phyloP scores from a whole-genome alignment of 1,140 invertebrate species.

The Drosophila elegans region DNA sequence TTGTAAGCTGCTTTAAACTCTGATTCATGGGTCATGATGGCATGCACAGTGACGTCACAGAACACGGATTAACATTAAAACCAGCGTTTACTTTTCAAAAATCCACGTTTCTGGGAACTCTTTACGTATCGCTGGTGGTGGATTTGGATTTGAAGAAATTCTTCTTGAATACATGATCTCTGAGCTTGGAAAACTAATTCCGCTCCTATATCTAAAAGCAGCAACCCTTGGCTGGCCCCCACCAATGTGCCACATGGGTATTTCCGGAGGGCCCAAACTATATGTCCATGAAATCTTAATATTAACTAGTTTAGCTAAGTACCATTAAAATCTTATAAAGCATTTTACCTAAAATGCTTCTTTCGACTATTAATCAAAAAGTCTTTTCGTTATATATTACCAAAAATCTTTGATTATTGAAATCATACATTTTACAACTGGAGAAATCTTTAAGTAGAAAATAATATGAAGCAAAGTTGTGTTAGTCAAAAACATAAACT shows the following conservation, averaged over 20 bases:
- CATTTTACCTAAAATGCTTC: no score
- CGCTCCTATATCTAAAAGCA: no score
- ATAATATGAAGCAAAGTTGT: not conserved
- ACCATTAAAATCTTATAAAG: no score
- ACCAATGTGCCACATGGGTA: not conserved
- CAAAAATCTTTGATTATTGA: no score
- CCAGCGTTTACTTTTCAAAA: constrained; percentile 27
- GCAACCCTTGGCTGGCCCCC: not conserved
- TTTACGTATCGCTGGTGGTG: constrained; percentile 37
- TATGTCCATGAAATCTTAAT: no score
- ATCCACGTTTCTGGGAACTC: constrained; percentile 68
- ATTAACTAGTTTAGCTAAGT: not conserved
- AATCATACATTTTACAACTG: not conserved
- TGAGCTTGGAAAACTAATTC: no score
- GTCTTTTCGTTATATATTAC: no score
- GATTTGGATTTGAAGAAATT: not conserved
- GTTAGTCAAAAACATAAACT: constrained; percentile 29
- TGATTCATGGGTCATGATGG: not conserved
- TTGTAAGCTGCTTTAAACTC: not conserved
- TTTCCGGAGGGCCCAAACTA: no score
- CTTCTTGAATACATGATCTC: not conserved
- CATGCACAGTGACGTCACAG: not conserved
- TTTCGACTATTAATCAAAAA: no score
- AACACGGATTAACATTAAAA: not conserved
- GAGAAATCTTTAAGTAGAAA: not conserved